Percentiles rank a stretch among this genome's conserved stretches.
These are phyloP conservation scores for Harpegnathos saltator DNA, from an alignment of 1,140 invertebrate species.

Conservation along the genomic window DNA sequence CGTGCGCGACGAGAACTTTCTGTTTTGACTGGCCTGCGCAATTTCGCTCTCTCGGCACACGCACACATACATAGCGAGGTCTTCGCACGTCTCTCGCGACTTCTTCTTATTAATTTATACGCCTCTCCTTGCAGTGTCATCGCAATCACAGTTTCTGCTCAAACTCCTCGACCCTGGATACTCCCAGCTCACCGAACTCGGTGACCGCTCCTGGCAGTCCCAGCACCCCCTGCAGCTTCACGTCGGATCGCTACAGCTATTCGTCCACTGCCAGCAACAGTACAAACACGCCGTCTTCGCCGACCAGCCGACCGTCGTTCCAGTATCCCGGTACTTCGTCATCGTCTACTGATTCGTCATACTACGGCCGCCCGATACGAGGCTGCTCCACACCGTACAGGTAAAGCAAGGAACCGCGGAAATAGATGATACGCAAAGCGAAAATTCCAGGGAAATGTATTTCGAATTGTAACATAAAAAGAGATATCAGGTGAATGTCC, in stretches of 20 bases:
- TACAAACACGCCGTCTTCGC: constrained; percentile 74
- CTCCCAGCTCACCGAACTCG: constrained; percentile 81
- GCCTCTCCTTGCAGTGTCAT: constrained; percentile 66
- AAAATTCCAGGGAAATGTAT: no score
- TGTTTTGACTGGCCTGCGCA: constrained; percentile 8
- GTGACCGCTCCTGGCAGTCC: constrained; percentile 85
- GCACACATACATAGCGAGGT: no score
- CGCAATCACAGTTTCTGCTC: constrained; percentile 73
- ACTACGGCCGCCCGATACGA: constrained; percentile 82
- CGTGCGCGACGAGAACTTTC: constrained; percentile 33
- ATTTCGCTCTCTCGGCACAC: no score
- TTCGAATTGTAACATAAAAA: no score
- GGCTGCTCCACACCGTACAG: constrained; percentile 82
- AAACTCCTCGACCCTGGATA: constrained; percentile 73
- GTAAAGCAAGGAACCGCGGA: constrained; percentile 59
- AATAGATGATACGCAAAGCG: background rate
- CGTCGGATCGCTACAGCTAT: constrained; percentile 81
- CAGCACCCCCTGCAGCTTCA: constrained; percentile 86
- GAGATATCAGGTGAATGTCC: no score
- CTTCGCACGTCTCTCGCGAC: no score
- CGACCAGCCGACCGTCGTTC: constrained; percentile 73
- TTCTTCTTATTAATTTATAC: no score
- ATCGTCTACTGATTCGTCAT: constrained; percentile 72
- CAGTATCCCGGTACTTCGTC: constrained; percentile 73
- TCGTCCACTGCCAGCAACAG: constrained; percentile 73